Percentiles rank a stretch among this genome's conserved stretches.
Evolutionary conservation across 2,113 vertebrate species (phyloP).

Genomic region (Plecotus auritus): DNA sequence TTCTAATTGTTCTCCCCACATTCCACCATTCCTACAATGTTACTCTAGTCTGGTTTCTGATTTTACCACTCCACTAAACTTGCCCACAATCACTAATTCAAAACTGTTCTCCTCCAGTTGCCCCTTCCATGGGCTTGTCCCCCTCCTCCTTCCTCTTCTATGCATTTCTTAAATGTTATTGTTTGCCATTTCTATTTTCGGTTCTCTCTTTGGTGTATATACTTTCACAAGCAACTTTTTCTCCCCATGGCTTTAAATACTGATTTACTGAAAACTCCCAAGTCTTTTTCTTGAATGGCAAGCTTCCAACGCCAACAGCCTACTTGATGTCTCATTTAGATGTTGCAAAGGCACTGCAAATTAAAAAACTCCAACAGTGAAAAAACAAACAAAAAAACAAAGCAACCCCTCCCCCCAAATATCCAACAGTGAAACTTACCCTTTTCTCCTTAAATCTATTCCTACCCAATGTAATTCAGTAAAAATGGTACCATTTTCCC

Average conservation of each 20-base stretch:
- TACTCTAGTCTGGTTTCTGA: background rate
- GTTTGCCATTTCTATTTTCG: background rate
- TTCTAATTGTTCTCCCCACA: background rate
- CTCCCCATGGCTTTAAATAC: slow-evolving; percentile 8
- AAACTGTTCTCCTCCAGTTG: background rate
- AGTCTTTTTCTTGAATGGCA: background rate
- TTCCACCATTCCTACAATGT: slow-evolving; percentile 9
- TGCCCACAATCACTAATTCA: background rate
- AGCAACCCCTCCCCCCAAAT: background rate
- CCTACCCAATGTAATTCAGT: background rate
- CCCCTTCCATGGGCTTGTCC: background rate
- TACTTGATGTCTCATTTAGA: background rate
- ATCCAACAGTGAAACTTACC: background rate
- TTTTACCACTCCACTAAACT: background rate
- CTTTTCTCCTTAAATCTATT: background rate
- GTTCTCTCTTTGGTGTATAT: background rate
- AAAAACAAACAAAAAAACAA: background rate
- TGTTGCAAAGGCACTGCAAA: background rate
- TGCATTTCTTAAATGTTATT: background rate
- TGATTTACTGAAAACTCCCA: background rate
- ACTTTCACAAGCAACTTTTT: background rate
- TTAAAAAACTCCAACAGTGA: background rate
- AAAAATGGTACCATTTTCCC: background rate
- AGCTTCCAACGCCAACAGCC: background rate
- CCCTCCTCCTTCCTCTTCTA: background rate